Base-by-base conservation (phyloP, 2,888 invertebrate genomes). In the Leptogaster cylindrica region DNA sequence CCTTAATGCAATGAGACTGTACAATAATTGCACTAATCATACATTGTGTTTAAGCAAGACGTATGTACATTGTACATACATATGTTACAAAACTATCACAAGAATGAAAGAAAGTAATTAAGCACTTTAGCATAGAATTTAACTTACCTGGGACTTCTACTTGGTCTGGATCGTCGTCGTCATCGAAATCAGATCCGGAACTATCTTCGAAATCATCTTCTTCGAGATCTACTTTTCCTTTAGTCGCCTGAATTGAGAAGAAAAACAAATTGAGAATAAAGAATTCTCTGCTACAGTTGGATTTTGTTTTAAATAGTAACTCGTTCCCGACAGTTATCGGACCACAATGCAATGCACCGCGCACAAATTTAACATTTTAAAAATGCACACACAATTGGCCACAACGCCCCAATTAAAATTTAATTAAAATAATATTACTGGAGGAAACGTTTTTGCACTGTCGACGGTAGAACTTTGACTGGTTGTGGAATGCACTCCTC, bases 161-260 rank as follows among this genome's bases (percentile, higher is more conserved):
- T 82, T 91, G 92, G 80, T 94, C 94, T 67, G 94, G 94, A 84
- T 94, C 94, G 74, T 92, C 93, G 79, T 92, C 92, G 75, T 92
- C 92, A 77, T 91, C 92, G 76, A 92, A 92, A 78, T 92, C 92
- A 31, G 86, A 87, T 46, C 85, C 87, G 39, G 85, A 85, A 70
- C 85, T 83, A 73, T 85, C 84, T 69, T 83, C 83, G 67, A 79
- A 12, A 44, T 61, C 44, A 3, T 61, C 61, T 20, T 44, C 61
- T 1, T 61, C 61, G 25, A 41, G 41, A 6, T 44, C 61, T 28
- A 28, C 27, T 16, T 44, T 61, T 25, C 28, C 44, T 44, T 61
- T 61, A 18, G 61, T 61, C 27, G 28, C 44, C 61, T 61, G 23
- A 16, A 44, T 27, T 61, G 16, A n/a, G n/a, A n/a, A 12, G 18